phyloP scores from a whole-genome alignment of 2,888 invertebrate genomes.

The Amphipyra berbera region DNA sequence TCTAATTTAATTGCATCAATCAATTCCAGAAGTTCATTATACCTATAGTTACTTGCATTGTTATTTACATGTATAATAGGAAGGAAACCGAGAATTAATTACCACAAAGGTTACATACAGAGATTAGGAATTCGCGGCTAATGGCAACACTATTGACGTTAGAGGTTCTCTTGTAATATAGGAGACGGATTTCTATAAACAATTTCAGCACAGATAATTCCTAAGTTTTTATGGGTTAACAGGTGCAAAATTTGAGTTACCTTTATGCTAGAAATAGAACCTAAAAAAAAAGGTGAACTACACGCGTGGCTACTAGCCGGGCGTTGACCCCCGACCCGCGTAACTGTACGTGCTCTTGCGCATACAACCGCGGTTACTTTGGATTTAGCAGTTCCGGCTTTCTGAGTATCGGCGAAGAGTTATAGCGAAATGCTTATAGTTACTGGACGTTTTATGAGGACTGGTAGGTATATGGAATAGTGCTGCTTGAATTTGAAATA shows the following conservation, averaged over 20 bases:
- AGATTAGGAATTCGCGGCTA: no score
- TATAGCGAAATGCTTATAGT: slow-evolving; percentile 35
- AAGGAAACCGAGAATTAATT: no score
- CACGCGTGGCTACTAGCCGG: slow-evolving; percentile 54
- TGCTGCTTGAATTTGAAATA: slow-evolving; percentile 8
- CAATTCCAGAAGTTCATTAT: no score
- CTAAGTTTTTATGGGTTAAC: slow-evolving; percentile 8
- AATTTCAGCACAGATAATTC: not conserved
- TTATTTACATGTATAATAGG: no score
- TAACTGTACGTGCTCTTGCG: slow-evolving; percentile 68
- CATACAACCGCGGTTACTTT: slow-evolving; percentile 51
- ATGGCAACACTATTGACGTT: no score
- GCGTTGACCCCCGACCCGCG: slow-evolving; percentile 73
- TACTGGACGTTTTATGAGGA: slow-evolving; percentile 24
- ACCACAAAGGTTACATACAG: no score
- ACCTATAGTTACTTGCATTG: no score
- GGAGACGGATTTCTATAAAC: no score
- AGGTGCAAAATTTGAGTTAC: slow-evolving; percentile 34
- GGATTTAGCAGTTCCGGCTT: slow-evolving; percentile 58
- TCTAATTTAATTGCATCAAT: not conserved
- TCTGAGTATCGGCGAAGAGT: slow-evolving; percentile 37
- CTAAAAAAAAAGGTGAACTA: slow-evolving; percentile 38
- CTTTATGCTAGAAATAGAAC: slow-evolving; percentile 15
- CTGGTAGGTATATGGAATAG: slow-evolving; percentile 13
- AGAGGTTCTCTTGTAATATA: no score